These are phyloP conservation scores for Lineus longissimus DNA, from an alignment of 1,140 invertebrate genomes.

Conservation along the genomic window DNA sequence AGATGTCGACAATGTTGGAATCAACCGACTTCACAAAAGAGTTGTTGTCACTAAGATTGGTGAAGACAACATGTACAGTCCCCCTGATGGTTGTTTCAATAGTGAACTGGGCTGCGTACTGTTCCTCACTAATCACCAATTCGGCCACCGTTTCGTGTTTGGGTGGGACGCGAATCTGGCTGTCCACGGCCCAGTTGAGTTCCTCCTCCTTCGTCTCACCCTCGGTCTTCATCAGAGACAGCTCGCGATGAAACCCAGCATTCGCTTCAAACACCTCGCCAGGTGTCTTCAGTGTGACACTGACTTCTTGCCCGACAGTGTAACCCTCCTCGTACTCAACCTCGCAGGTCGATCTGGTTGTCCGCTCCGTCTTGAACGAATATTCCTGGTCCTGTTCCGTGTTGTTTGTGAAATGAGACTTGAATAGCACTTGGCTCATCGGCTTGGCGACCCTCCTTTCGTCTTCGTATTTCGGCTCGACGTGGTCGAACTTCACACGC, in stretches of 20 bases:
- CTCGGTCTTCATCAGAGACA: constrained; percentile 52
- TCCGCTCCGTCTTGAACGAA: constrained; percentile 56
- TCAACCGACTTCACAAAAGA: constrained; percentile 46
- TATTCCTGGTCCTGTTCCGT: constrained; percentile 55
- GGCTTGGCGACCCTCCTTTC: constrained; percentile 28
- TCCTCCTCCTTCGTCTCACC: constrained; percentile 52
- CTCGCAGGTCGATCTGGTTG: constrained; percentile 51
- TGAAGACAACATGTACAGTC: constrained; percentile 47
- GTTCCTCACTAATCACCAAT: constrained; percentile 54
- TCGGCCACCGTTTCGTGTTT: constrained; percentile 50
- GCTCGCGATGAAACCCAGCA: constrained; percentile 56
- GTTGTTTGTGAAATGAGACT: constrained; percentile 55
- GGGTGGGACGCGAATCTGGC: constrained; percentile 51
- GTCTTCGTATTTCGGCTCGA: constrained; percentile 46
- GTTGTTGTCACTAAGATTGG: constrained; percentile 52
- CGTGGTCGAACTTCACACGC: constrained; percentile 44
- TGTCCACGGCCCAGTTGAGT: constrained; percentile 56
- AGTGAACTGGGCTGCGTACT: constrained; percentile 51
- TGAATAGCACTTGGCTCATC: constrained; percentile 47
- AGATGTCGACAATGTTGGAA: constrained; percentile 47
- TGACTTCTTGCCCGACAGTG: constrained; percentile 53
- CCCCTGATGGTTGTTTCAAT: constrained; percentile 49
- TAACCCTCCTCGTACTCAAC: constrained; percentile 53
- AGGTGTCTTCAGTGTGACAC: constrained; percentile 55
- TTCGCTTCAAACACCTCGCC: constrained; percentile 54